Percentiles rank a stretch among this genome's conserved stretches.
phyloP scores from a whole-genome alignment of 2,113 vertebrate genomes.

The Fregata magnificens region DNA sequence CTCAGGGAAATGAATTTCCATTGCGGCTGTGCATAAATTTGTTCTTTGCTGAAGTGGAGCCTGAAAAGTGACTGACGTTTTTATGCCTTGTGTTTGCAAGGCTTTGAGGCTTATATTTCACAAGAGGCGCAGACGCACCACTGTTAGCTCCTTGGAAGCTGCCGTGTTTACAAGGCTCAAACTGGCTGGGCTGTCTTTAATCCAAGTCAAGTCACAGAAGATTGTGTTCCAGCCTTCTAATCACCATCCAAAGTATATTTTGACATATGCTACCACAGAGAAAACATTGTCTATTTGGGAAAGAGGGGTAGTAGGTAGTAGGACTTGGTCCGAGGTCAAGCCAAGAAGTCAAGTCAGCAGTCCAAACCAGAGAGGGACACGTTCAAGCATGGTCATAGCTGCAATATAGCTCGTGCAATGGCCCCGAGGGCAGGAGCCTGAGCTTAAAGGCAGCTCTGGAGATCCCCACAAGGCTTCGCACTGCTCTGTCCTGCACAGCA shows the following conservation, averaged over 20 bases:
- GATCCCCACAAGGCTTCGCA: neutral
- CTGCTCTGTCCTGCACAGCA: neutral
- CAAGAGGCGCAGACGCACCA: neutral
- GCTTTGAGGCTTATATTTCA: neutral
- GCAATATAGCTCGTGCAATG: accelerated
- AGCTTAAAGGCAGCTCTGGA: neutral
- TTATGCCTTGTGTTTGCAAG: neutral
- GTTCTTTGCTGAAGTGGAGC: neutral
- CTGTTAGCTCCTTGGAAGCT: neutral
- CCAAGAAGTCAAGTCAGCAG: neutral
- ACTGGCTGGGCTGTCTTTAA: neutral
- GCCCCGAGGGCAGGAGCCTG: neutral
- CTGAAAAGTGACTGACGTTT: neutral
- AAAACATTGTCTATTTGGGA: neutral
- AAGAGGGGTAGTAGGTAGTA: neutral
- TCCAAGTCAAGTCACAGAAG: neutral
- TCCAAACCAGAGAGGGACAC: neutral
- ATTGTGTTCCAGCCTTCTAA: neutral
- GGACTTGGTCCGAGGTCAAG: neutral
- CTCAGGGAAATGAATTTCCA: neutral
- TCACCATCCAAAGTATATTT: neutral
- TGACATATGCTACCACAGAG: neutral
- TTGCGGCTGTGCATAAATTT: neutral
- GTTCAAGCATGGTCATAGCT: neutral
- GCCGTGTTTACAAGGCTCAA: neutral